These are phyloP conservation scores for Vidua chalybeata DNA, from an alignment of 2,113 vertebrate species.

Conservation along the genomic window DNA sequence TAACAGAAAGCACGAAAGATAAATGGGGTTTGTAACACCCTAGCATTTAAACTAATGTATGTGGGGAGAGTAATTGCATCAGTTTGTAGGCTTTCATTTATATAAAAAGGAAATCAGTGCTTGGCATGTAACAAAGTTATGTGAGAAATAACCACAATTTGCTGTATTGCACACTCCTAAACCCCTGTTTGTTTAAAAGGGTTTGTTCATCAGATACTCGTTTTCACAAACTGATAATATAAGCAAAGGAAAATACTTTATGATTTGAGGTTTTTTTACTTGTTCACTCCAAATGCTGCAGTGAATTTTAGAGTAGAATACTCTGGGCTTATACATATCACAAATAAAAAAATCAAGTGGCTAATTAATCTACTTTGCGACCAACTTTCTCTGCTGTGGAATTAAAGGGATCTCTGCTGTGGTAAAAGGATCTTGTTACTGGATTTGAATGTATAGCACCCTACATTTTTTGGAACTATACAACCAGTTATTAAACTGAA, in stretches of 20 bases:
- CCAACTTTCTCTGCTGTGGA: background rate
- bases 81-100: slow-evolving; percentile 15
- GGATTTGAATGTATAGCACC: background rate
- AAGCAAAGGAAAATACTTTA: background rate
- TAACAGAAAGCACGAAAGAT: slow-evolving; percentile 34
- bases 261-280: background rate
- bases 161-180: background rate
- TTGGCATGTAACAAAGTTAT: background rate
- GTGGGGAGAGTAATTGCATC: slow-evolving; percentile 1
- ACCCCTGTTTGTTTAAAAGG: background rate
- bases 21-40: slow-evolving; percentile 19
- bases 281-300: background rate
- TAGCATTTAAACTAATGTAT: background rate
- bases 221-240: background rate
- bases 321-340: background rate
- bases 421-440: background rate
- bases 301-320: background rate
- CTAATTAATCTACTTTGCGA: background rate
- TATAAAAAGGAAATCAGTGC: slow-evolving; percentile 15
- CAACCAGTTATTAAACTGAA: background rate
- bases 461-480: rapidly evolving
- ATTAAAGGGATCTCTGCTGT: background rate
- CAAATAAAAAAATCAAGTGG: background rate
- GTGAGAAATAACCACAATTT: slow-evolving; percentile 1
- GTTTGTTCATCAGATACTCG: background rate